Evolutionary conservation across 2,797 vertebrate species (phyloP).

Genomic region (Falco rusticolus): DNA sequence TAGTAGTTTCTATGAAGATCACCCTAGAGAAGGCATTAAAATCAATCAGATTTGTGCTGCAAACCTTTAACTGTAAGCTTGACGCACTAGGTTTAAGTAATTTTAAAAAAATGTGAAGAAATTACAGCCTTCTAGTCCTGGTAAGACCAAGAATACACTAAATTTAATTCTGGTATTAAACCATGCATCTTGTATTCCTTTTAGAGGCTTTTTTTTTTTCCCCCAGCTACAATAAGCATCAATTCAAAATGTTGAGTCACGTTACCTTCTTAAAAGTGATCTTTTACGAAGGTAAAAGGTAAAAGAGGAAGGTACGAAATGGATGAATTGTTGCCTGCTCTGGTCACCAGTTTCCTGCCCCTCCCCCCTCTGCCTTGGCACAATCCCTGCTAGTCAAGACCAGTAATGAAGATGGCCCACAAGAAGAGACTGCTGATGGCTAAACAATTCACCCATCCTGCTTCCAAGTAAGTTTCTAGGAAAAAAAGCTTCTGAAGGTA

Average conservation of each 20-base stretch:
- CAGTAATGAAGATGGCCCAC: background rate
- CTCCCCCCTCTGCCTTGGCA: rapidly evolving
- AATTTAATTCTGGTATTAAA: background rate
- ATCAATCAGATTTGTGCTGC: constrained; percentile 50
- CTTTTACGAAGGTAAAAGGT: background rate
- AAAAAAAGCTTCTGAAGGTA: background rate
- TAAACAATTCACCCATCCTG: background rate
- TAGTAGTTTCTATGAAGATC: constrained; percentile 24
- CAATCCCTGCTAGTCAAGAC: background rate
- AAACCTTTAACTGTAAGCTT: constrained; percentile 20
- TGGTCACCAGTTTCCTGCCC: background rate
- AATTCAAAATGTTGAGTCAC: background rate
- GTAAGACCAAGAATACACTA: background rate
- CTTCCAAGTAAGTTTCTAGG: background rate
- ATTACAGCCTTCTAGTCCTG: background rate
- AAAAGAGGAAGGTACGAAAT: background rate
- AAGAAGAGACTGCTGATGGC: background rate
- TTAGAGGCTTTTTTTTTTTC: background rate
- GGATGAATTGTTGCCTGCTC: background rate
- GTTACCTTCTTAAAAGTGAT: background rate
- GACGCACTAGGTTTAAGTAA: background rate
- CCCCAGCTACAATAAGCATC: background rate
- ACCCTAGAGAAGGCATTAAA: constrained; percentile 69
- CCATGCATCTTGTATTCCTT: background rate
- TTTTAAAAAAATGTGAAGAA: background rate